Conservation (phyloP, 2,888 invertebrate genomes). For the Melitaea athalia region DNA sequence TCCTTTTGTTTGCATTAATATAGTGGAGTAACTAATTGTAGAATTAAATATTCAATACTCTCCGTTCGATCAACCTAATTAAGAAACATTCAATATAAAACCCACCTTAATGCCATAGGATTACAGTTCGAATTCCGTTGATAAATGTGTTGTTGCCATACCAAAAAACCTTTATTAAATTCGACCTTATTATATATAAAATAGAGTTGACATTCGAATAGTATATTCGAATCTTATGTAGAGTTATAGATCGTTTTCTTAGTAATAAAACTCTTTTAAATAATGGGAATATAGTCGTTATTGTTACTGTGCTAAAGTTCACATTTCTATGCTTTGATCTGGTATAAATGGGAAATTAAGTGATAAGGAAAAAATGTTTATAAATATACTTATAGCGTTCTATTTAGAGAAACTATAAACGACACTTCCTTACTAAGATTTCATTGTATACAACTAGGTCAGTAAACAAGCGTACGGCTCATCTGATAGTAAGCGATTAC, state of each 20-base stretch:
- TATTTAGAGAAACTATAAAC: too few relatives aligned
- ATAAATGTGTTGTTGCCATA: constrained; percentile 24
- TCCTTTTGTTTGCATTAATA: constrained; percentile 14
- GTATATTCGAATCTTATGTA: not conserved
- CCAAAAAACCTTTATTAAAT: not conserved
- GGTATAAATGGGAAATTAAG: too few relatives aligned
- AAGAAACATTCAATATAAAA: constrained; percentile 4
- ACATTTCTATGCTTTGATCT: not conserved
- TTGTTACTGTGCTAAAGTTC: not conserved
- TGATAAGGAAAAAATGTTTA: too few relatives aligned
- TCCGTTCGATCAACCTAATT: not conserved
- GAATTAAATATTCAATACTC: constrained; percentile 32
- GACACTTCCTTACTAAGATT: too few relatives aligned
- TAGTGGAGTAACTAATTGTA: constrained; percentile 32
- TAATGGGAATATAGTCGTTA: not conserved
- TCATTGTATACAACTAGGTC: too few relatives aligned
- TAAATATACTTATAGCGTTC: too few relatives aligned
- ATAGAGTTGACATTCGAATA: constrained; percentile 14
- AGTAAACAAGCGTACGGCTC: too few relatives aligned
- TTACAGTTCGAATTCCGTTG: not conserved
- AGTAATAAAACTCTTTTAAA: not conserved
- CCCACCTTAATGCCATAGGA: not conserved
- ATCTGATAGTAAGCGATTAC: too few relatives aligned
- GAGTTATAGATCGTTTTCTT: not conserved
- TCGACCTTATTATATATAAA: constrained; percentile 16